Percentiles rank a stretch among this genome's conserved stretches.
These are phyloP conservation scores for Scomber scombrus DNA, from an alignment of 2,113 vertebrate species.

Conservation along the genomic window DNA sequence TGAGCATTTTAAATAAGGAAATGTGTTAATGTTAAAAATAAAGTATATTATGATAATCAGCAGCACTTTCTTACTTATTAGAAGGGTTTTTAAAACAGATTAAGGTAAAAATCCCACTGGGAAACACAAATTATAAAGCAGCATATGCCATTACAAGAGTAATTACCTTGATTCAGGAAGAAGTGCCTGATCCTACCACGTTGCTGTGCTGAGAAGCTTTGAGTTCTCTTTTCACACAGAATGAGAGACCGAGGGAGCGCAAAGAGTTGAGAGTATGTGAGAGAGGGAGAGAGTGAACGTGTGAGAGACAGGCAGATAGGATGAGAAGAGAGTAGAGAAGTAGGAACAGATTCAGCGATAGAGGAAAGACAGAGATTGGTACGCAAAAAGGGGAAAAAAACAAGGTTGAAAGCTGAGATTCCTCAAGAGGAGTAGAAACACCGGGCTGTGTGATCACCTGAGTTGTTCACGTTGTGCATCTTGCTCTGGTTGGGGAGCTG, in stretches of 20 bases:
- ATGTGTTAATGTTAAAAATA: not conserved
- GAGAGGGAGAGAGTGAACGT: conserved; percentile 41
- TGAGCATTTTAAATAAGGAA: not conserved
- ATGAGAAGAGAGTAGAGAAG: conserved; percentile 39
- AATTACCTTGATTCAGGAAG: conserved; percentile 78
- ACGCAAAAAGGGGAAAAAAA: conserved; percentile 28
- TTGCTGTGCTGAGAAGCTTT: conserved; percentile 70
- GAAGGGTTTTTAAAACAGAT: not conserved
- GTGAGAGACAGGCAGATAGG: conserved; percentile 44
- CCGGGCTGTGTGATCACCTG: conserved; percentile 89
- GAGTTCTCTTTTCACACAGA: conserved; percentile 68
- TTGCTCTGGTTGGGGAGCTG: conserved; percentile 90
- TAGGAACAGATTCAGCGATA: conserved; percentile 49
- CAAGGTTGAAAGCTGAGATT: conserved; percentile 35
- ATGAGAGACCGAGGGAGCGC: conserved; percentile 64
- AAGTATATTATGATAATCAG: not conserved
- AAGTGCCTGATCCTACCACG: conserved; percentile 70
- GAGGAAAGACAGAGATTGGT: conserved; percentile 39
- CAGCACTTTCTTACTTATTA: not conserved
- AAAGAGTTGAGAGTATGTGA: conserved; percentile 59
- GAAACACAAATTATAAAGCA: conserved; percentile 25
- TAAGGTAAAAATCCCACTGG: not conserved
- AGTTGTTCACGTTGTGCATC: conserved; percentile 98
- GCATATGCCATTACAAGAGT: conserved; percentile 19
- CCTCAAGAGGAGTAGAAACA: conserved; percentile 48